Evolutionary conservation across 2,888 invertebrate genomes (phyloP), one percentile per base, ranked within the genome.

Genomic region (Ophonus ardosiacus): DNA sequence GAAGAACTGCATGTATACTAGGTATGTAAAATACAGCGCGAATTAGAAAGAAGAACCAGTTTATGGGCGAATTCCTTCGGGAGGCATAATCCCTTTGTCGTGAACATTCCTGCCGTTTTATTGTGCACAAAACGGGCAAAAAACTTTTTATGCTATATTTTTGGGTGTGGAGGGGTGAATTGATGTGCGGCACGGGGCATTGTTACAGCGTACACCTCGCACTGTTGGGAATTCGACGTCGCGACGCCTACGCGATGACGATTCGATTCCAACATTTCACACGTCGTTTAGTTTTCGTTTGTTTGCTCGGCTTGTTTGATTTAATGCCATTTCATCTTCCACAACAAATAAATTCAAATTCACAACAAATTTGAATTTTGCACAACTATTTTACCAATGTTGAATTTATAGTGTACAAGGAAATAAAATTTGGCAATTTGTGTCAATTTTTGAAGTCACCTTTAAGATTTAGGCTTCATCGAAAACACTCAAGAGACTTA

Each of bases 21-120:
- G 40, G 57, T 83, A 76, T 83, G 76, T 74, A 83, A 71, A 76
- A 59, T 83, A 76, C 56, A 68, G 51, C 61, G 74, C 59, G 76
- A 83, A 83, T 83, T 83, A 83, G 76, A 83, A 68, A 56, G 61
- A 21, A 74, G 43, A 57, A 61, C 59, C 74, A 76, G 74, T 83
- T 83, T 76, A 76, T 79, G 78, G 85, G 40, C 85, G 57, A 79
- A 85, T 59, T 79, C 85, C 85, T 57, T 59, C 63, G 80, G 80
- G 85, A 79, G 65, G 17, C 56, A 85, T 85, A 84, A 84, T 85
- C 85, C 80, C 80, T 85, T 85, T 80, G 85, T 85, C 85, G 80
- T 71, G 85, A 68, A 43, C 68, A 84, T 79, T 85, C 80, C 59
- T 68, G 65, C 56, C 68, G 80, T 85, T 85, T 85, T 79, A 85